Base-by-base conservation (phyloP, 1,140 invertebrate species). In the Liolophura sinensis region DNA sequence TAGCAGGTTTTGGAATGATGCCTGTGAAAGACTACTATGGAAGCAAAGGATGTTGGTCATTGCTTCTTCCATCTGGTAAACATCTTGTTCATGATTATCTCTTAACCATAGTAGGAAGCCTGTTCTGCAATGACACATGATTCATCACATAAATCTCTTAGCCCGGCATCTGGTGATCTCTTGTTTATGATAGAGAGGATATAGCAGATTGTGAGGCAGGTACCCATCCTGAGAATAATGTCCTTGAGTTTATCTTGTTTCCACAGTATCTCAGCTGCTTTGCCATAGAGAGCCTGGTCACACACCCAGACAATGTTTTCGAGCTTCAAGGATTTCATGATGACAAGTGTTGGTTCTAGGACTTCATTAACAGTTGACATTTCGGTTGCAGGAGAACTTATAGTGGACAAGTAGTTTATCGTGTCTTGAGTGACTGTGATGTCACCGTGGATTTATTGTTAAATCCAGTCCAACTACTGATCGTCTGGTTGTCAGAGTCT, bases 61-160 rank as follows among this genome's bases (percentile, higher is more conserved):
- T n/a, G n/a, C n/a, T n/a, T n/a, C n/a, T n/a, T n/a, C n/a, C n/a
- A n/a, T n/a, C n/a, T n/a, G n/a, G n/a, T n/a, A n/a, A n/a, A n/a
- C n/a, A n/a, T n/a, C n/a, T n/a, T n/a, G n/a, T n/a, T n/a, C n/a
- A n/a, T n/a, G n/a, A n/a, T n/a, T n/a, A n/a, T n/a, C n/a, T n/a
- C n/a, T n/a, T n/a, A n/a, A n/a, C n/a, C n/a, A n/a, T n/a, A n/a
- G n/a, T n/a, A n/a, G n/a, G n/a, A n/a, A n/a, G n/a, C n/a, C n/a
- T n/a, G n/a, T n/a, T 69, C 60, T 47, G 69, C 73, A 11, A 71
- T 50, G 24, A 76, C 50, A 9, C 64, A 71, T 25, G 70, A 68
- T 65, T 75, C 68, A 65, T 75, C 60, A n/a, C 64, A 20, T 18
- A 75, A 46, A 62, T 75, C 69, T 48, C 57, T 20, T 15, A 56